phyloP scores from a whole-genome alignment of 2,113 vertebrate species.

The Antigone vipio region DNA sequence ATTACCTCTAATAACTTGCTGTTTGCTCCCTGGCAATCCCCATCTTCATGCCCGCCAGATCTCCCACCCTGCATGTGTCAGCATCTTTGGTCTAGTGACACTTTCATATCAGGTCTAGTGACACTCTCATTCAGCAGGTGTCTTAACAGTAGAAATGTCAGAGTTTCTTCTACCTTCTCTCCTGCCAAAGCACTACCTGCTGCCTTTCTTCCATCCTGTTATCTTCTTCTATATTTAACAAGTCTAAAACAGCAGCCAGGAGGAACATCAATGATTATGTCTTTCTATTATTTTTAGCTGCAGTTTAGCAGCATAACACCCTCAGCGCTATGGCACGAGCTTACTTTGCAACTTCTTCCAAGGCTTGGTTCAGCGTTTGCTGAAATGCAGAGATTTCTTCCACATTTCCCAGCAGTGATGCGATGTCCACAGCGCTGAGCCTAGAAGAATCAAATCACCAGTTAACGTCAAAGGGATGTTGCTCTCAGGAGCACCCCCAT shows the following conservation, averaged over 20 bases:
- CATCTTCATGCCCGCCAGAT: not conserved
- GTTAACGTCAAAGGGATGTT: not conserved
- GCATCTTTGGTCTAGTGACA: not conserved
- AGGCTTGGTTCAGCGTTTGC: slow-evolving; percentile 86
- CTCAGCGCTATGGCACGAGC: not conserved
- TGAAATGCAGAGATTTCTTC: slow-evolving; percentile 95
- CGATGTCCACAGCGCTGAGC: slow-evolving; percentile 81
- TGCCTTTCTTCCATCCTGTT: not conserved
- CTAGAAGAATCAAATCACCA: slow-evolving; percentile 64
- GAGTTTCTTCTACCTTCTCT: not conserved
- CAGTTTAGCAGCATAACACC: not conserved
- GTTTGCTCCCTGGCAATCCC: not conserved
- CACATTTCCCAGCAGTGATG: slow-evolving; percentile 87
- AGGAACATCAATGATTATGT: not conserved
- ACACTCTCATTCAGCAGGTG: not conserved
- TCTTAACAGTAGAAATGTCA: not conserved
- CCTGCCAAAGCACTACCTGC: not conserved
- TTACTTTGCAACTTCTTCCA: slow-evolving; percentile 96
- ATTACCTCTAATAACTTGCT: not conserved
- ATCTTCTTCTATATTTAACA: slow-evolving; percentile 23
- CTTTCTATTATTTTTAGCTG: slow-evolving; percentile 21
- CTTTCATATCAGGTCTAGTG: not conserved
- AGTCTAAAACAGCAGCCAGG: not conserved
- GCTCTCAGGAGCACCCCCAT: not conserved
- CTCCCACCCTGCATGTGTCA: not conserved